Evolutionary conservation across 2,888 invertebrate genomes (phyloP).

Genomic region (Eristalinus sepulchralis): DNA sequence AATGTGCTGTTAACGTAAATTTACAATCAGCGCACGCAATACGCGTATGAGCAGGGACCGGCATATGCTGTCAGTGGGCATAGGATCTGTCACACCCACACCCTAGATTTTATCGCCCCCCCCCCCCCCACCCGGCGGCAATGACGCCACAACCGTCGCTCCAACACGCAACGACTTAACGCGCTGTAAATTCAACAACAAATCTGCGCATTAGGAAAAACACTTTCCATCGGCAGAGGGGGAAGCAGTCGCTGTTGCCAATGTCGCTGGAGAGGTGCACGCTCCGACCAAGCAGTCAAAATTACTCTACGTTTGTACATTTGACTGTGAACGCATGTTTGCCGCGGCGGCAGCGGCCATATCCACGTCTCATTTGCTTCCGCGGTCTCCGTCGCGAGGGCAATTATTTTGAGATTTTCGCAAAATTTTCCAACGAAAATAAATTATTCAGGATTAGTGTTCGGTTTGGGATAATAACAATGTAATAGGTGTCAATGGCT

Average conservation of each 20-base stretch:
- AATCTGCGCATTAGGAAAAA: slow-evolving; percentile 59
- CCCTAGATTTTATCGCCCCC: not conserved
- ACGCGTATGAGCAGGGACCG: slow-evolving; percentile 16
- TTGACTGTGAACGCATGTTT: not conserved
- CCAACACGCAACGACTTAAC: slow-evolving; percentile 52
- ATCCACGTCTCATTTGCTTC: slow-evolving; percentile 54
- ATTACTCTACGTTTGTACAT: not conserved
- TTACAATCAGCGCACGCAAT: slow-evolving; percentile 52
- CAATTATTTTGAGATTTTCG: slow-evolving; percentile 60
- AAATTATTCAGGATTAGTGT: slow-evolving; percentile 69
- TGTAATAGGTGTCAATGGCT: slow-evolving; percentile 60
- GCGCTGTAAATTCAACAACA: slow-evolving; percentile 56
- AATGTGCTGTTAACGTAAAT: slow-evolving; percentile 59
- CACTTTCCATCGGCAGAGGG: slow-evolving; percentile 23
- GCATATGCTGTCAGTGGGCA: slow-evolving; percentile 7
- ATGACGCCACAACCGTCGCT: not conserved
- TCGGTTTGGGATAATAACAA: slow-evolving; percentile 60
- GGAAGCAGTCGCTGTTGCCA: not conserved
- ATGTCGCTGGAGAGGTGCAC: not conserved
- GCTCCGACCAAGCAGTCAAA: not conserved
- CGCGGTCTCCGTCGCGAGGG: slow-evolving; percentile 31
- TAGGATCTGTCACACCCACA: not conserved
- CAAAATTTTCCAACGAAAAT: slow-evolving; percentile 46
- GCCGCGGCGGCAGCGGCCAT: not conserved
- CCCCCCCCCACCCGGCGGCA: too few relatives aligned